Conservation (phyloP, 1,140 invertebrate species). For the Samia ricini region DNA sequence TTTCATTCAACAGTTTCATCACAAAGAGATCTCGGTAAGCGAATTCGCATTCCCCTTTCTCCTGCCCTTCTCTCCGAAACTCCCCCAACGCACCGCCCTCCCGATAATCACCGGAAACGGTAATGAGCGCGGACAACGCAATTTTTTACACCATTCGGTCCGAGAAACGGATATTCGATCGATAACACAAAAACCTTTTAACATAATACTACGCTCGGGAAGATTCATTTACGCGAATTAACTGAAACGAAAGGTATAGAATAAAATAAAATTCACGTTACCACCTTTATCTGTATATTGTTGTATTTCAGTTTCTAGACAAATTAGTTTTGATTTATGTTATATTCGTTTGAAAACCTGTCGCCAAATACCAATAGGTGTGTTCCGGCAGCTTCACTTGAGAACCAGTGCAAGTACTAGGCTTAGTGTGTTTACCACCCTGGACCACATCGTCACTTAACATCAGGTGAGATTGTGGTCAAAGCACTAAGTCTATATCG, state of each 20-base stretch:
- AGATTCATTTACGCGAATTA: neutral
- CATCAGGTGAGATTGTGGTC: too few relatives aligned
- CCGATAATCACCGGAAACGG: slow-evolving; percentile 23
- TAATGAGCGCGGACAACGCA: slow-evolving; percentile 22
- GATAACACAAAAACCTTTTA: neutral
- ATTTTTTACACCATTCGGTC: slow-evolving; percentile 19
- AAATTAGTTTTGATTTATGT: too few relatives aligned
- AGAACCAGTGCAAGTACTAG: too few relatives aligned
- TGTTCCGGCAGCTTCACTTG: too few relatives aligned
- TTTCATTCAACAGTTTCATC: neutral
- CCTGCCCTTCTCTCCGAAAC: too few relatives aligned
- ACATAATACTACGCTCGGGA: neutral
- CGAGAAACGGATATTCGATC: slow-evolving; percentile 3
- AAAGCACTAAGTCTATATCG: too few relatives aligned
- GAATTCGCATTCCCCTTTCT: too few relatives aligned
- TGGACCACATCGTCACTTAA: too few relatives aligned
- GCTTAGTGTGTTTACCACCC: too few relatives aligned
- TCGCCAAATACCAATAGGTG: too few relatives aligned
- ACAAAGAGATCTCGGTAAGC: neutral
- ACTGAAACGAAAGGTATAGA: neutral
- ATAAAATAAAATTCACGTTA: neutral
- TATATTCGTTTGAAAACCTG: too few relatives aligned
- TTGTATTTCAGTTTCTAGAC: too few relatives aligned
- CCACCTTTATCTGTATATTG: neutral
- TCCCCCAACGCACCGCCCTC: neutral